Evolutionary conservation across 2,888 invertebrate genomes (phyloP).

Genomic region (Thysanoteuthis rhombus): DNA sequence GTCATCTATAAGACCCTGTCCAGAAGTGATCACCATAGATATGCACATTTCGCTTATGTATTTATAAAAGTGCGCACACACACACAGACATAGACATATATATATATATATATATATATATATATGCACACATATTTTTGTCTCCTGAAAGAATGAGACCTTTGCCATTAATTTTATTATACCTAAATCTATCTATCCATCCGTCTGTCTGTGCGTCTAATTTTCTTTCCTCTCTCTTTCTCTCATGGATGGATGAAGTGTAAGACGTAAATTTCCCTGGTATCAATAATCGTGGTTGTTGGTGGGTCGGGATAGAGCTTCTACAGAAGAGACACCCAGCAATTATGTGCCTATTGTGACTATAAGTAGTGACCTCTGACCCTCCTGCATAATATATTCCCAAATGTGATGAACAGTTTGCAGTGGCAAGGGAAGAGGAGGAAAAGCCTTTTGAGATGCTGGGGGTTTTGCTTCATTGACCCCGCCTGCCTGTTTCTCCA

Average conservation of each 20-base stretch:
- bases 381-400: not conserved
- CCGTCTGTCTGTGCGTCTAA: not conserved
- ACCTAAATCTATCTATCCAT: not conserved
- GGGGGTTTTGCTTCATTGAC: not conserved
- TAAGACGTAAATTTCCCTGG: not conserved
- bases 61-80: no score
- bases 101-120: not conserved
- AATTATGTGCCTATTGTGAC: conserved; percentile 12
- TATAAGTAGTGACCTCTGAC: not conserved
- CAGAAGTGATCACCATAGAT: no score
- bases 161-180: not conserved
- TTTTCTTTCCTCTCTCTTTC: not conserved
- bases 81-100: not conserved
- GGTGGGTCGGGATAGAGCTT: not conserved
- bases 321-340: not conserved
- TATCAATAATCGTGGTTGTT: not conserved
- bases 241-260: not conserved
- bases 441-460: not conserved
- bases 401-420: conserved; percentile 12
- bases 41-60: no score
- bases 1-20: no score
- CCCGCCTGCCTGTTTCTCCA: not conserved
- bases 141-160: not conserved
- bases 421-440: not conserved
- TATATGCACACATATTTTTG: not conserved